These are phyloP conservation scores for Ganaspis brasiliensis DNA, from an alignment of 2,888 invertebrate genomes.

Conservation along the genomic window DNA sequence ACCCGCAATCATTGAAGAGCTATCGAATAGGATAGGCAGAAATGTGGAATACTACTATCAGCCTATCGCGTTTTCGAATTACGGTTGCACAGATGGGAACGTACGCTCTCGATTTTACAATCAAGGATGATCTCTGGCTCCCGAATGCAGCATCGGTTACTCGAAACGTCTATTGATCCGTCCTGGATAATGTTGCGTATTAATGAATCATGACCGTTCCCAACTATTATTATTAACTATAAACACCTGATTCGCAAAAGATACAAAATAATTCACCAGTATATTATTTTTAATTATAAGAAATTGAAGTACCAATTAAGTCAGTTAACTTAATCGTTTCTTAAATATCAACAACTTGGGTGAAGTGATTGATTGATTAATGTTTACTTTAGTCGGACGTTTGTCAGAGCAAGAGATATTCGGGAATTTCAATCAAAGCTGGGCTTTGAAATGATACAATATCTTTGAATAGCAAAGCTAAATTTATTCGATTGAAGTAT, in stretches of 20 bases:
- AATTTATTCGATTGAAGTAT: background rate
- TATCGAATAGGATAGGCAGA: constrained; percentile 4
- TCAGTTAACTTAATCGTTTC: too few relatives aligned
- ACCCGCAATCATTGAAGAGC: background rate
- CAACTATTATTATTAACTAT: constrained; percentile 17
- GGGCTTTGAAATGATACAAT: constrained; percentile 1
- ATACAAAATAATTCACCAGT: background rate
- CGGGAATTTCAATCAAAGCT: constrained; percentile 5
- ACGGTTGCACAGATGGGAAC: constrained; percentile 52
- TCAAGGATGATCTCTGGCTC: constrained; percentile 44
- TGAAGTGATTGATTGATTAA: too few relatives aligned
- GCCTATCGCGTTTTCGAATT: constrained; percentile 59
- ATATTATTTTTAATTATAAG: background rate
- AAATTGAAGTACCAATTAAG: too few relatives aligned
- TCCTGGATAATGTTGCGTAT: constrained; percentile 57
- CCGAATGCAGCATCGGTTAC: constrained; percentile 53
- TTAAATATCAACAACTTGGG: too few relatives aligned
- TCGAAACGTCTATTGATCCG: constrained; percentile 50
- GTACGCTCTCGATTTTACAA: constrained; percentile 58
- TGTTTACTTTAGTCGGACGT: too few relatives aligned
- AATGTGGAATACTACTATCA: constrained; percentile 47
- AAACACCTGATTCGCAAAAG: background rate
- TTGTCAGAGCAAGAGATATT: background rate
- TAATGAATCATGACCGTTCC: constrained; percentile 47
- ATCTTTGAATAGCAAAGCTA: background rate